Evolutionary conservation across 2,797 vertebrate species (phyloP).

Genomic region (Mormyrops attenuatus): DNA sequence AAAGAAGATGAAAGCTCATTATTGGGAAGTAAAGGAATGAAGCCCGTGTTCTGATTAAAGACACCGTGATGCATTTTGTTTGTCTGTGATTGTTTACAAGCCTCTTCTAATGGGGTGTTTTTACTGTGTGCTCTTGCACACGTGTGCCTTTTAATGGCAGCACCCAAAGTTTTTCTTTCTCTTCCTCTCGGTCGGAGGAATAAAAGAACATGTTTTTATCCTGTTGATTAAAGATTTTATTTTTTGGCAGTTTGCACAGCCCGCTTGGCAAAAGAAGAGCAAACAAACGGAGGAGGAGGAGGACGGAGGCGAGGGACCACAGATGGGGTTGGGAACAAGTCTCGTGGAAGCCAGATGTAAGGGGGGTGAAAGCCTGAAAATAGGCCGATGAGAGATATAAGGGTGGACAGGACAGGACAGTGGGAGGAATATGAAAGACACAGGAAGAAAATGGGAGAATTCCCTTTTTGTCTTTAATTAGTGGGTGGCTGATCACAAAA

Average conservation of each 20-base stretch:
- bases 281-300: background rate
- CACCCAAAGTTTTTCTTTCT: background rate
- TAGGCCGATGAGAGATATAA: background rate
- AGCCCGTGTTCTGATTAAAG: background rate
- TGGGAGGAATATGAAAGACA: background rate
- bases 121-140: background rate
- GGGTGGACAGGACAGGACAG: background rate
- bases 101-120: background rate
- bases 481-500: background rate
- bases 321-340: background rate
- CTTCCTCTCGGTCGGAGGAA: background rate
- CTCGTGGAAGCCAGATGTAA: background rate
- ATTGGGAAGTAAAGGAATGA: background rate
- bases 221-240: background rate
- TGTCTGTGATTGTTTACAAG: background rate
- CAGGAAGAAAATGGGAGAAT: background rate
- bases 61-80: background rate
- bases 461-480: background rate
- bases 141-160: background rate
- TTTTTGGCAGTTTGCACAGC: background rate
- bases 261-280: background rate
- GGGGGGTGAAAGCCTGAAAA: background rate
- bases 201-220: constrained; percentile 2
- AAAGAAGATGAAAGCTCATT: background rate
- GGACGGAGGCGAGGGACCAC: background rate